Base-by-base conservation (phyloP, 2,113 vertebrate species). In the Nyctibius bracteatus region DNA sequence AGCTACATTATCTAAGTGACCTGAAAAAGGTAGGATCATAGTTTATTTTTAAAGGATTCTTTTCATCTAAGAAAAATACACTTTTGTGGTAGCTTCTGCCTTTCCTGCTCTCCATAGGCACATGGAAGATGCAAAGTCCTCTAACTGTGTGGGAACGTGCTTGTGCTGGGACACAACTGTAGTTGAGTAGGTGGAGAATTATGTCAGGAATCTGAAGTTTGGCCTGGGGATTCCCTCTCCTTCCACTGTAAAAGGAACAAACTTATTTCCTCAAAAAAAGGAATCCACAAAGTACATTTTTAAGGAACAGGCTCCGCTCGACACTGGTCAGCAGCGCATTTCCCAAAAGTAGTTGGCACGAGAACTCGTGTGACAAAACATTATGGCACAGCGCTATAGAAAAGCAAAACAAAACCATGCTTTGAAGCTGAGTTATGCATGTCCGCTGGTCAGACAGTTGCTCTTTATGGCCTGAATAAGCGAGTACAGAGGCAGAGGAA, bases 191-290 rank as follows among this genome's bases (percentile, higher is more conserved):
- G 80, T 78, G 85, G 70, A 80, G 41, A 97, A 90, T 90, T 93
- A 86, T 87, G 62, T 33, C 88, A 91, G 88, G 75, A 95, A 96
- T 90, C 80, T 74, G 41, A 72, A 82, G 27, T 35, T 65, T 70
- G 57, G 55, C 73, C 55, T 77, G 37, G 91, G 93, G 79, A 95
- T 90, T 94, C 73, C 70, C 86, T 77, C 28, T 65, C 14, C 6
- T 31, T 86, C 71, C 49, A 12, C 49, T 5, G 2, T 75, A 79
- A 79, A 91, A 92, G 35, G 79, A 91, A 72, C 31, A 63, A 95
- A 23, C 24, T 77, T 14, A 44, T 68, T 91, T 55, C 70, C 75
- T 52, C 13, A 43, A 51, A 35, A 35, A 86, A 33, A 67, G 21
- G n/a, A 84, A 75, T 74, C 63, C 49, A 72, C 35, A 30, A 78